Evolutionary conservation across 2,113 vertebrate genomes (phyloP).

Genomic region (Alaudala cheleensis): DNA sequence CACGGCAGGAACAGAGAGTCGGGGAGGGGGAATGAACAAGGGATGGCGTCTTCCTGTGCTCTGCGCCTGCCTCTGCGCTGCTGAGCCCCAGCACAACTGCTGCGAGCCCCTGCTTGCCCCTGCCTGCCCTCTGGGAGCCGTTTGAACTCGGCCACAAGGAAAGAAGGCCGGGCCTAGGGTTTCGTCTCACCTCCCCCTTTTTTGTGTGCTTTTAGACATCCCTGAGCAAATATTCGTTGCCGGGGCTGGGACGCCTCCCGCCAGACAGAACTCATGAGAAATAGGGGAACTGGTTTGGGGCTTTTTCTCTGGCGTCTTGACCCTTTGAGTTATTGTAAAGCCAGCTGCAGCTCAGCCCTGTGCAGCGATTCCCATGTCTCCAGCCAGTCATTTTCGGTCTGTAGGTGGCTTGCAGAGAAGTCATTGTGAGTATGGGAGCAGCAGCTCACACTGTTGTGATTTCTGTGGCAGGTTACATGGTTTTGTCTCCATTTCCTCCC

Average conservation of each 20-base stretch:
- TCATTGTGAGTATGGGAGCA: not conserved
- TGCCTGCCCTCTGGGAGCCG: not conserved
- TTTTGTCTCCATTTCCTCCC: not conserved
- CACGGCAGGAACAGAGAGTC: rapidly evolving
- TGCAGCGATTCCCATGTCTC: not conserved
- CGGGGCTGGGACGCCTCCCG: not conserved
- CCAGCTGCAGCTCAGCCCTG: not conserved
- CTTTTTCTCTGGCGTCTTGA: not conserved
- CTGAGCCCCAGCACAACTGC: not conserved
- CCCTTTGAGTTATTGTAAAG: not conserved
- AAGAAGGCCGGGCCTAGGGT: not conserved
- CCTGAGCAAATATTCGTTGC: not conserved
- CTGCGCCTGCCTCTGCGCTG: not conserved
- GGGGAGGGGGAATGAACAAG: not conserved
- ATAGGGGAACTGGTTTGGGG: not conserved
- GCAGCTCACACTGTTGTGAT: not conserved
- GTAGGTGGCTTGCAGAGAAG: conserved; percentile 1
- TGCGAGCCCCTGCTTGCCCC: not conserved
- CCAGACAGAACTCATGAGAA: conserved; percentile 8
- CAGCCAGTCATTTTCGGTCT: not conserved
- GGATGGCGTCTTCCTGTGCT: not conserved
- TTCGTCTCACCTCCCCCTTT: not conserved
- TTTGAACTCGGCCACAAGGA: not conserved
- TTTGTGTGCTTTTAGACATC: not conserved
- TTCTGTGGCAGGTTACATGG: not conserved